Percentiles rank a stretch among this genome's conserved stretches.
These are phyloP conservation scores for Melieria omissa DNA, from an alignment of 2,888 invertebrate species.

Conservation along the genomic window DNA sequence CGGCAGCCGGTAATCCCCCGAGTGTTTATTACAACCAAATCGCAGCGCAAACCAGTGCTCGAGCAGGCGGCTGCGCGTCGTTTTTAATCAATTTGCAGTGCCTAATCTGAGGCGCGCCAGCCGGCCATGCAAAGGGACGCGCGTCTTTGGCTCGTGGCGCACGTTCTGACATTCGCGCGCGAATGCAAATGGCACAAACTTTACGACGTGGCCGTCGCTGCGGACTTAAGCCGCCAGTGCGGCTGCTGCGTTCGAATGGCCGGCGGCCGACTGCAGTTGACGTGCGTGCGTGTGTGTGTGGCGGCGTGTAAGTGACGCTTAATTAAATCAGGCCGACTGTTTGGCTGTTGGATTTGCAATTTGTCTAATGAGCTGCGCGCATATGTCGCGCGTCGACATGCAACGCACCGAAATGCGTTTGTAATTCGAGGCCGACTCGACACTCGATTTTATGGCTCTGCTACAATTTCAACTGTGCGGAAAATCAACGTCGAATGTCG, in stretches of 20 bases:
- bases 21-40: constrained; percentile 17
- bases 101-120: constrained; percentile 11
- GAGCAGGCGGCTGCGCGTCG: background rate
- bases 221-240: constrained; percentile 3
- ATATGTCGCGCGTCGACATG: background rate
- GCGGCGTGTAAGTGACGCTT: constrained; percentile 45
- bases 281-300: constrained; percentile 1
- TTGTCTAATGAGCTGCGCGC: constrained; percentile 25
- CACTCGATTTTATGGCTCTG: too few relatives aligned
- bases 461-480: too few relatives aligned
- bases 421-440: background rate
- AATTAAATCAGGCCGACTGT: constrained; percentile 43
- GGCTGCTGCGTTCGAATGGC: background rate
- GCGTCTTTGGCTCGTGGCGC: background rate
- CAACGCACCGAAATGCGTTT: background rate
- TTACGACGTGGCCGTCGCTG: constrained; percentile 5
- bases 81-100: constrained; percentile 25
- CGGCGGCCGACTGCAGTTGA: constrained; percentile 13
- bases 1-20: constrained; percentile 23
- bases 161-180: background rate
- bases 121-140: background rate
- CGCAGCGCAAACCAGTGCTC: background rate
- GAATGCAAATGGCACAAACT: constrained; percentile 23
- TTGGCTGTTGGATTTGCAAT: constrained; percentile 33
- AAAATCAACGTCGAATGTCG: too few relatives aligned